Base-by-base conservation (phyloP, 2,113 vertebrate genomes). In the Cepphus grylle region DNA sequence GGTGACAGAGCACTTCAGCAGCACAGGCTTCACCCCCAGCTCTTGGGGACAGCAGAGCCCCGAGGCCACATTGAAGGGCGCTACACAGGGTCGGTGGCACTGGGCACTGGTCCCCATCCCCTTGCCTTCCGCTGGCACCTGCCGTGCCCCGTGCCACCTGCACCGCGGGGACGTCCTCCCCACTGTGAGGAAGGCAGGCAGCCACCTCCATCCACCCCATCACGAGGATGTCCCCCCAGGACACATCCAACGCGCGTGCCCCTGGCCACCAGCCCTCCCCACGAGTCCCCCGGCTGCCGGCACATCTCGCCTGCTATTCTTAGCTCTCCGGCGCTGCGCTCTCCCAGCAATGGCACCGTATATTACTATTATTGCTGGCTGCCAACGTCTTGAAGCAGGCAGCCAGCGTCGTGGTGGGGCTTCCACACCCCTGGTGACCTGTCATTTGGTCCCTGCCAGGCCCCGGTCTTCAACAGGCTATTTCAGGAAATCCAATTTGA, bases 391-490 rank as follows among this genome's bases (percentile, higher is more conserved):
- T 56, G 77, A 43, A 96, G 80, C 69, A 91, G 89, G 81, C 97
- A 94, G 95, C 94, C 90, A 96, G 96, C 27, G 94, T 43, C 29
- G 2, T 61, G 94, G 80, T 72, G 96, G 91, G 93, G 80, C 50
- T 96, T 91, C 95, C 94, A 95, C 91, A 96, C 94, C 95, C 91
- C 95, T 79, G 94, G 74, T 72, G 93, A 94, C 94, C 96, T n/a
- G 95, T 95, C 73, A 66, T 76, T 95, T 8, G n/a, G 95, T 88
- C 74, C 71, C 82, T 87, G 89, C 70, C 16, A 84, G 90, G 78
- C 74, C 89, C 82, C 85, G 88, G 40, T 67, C 93, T 72, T 95
- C 96, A 87, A 80, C 77, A 80, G 92, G 86, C 96, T 97, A 95
- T 95, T 95, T 94, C 23, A 11, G 96, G 95, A 95, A 96, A 96